Evolutionary conservation across 1,140 invertebrate species (phyloP), one percentile per base, ranked within the genome.

Genomic region (Aphidius gifuensis): DNA sequence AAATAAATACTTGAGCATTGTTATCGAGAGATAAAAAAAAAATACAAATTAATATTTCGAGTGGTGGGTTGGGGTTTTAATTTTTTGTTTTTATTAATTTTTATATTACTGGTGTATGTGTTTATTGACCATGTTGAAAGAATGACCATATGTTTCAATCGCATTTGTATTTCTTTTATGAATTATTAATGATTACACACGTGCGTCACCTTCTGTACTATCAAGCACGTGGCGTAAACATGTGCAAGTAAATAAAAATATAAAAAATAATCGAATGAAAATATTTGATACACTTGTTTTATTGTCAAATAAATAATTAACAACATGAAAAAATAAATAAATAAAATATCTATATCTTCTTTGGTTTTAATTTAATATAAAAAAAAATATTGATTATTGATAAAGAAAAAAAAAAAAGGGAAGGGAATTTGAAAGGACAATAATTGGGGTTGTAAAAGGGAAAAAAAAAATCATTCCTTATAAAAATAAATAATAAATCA

Each of bases 131-230:
- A 60, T 32, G 23, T 60, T 46, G 46, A 60, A 50, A 43, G n/a
- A 11, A n/a, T 32, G 38, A 21, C 58, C 58, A 60, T 60, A 60
- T 60, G 58, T 16, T 58, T 23, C 16, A 40, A 39, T 49, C 16
- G 7, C n/a, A 7, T 21, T 45, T 58, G 11, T 47, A 8, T 42
- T n/a, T 39, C 9, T 42, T 48, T 23, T 39, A 45, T 60, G 59
- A 40, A 60, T 51, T 53, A 60, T 60, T 53, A 60, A 60, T 60
- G 7, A 21, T 5, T 11, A 43, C 43, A 8, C 59, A 46, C 50
- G 59, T 60, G 59, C 32, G 40, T 32, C 49, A 53, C 50, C 32
- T 38, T 4, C 2, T 32, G 2, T 32, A 32, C 23, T 32, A 32
- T 56, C 8, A 32, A n/a, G 40, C 59, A 46, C 50, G 59, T 60